These are phyloP conservation scores for Microplitis manilae DNA, from an alignment of 2,888 invertebrate species.

Conservation along the genomic window DNA sequence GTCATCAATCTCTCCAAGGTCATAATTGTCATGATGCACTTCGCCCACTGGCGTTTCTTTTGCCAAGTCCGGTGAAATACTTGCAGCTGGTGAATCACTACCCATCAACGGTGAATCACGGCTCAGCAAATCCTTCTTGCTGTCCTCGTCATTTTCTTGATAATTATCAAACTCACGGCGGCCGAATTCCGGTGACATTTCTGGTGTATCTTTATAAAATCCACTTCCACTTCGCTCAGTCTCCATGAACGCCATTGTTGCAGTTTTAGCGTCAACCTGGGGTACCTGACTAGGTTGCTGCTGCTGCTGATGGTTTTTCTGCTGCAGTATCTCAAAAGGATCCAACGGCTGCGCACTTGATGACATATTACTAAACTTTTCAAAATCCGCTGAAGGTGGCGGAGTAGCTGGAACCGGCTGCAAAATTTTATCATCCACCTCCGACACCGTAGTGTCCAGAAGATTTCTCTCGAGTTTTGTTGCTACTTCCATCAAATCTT, in stretches of 20 bases:
- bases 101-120: background rate
- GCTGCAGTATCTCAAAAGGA: constrained; percentile 45
- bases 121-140: background rate
- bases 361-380: constrained; percentile 52
- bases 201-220: constrained; percentile 17
- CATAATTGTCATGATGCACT: background rate
- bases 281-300: constrained; percentile 17
- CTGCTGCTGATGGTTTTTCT: background rate
- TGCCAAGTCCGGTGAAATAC: background rate
- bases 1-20: constrained; percentile 22
- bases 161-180: background rate
- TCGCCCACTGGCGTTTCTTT: background rate
- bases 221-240: constrained; percentile 50
- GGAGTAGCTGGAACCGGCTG: constrained; percentile 63
- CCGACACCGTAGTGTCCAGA: constrained; percentile 55
- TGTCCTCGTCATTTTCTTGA: constrained; percentile 15
- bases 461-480: constrained; percentile 56
- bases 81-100: background rate
- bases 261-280: constrained; percentile 56
- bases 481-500: constrained; percentile 15
- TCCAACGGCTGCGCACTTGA: constrained; percentile 46
- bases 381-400: constrained; percentile 63
- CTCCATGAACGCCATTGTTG: constrained; percentile 62
- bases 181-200: background rate
- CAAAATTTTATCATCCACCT: constrained; percentile 46